Evolutionary conservation across 2,797 vertebrate genomes (phyloP), one percentile per base, ranked within the genome.

Genomic region (Cossypha heuglini): DNA sequence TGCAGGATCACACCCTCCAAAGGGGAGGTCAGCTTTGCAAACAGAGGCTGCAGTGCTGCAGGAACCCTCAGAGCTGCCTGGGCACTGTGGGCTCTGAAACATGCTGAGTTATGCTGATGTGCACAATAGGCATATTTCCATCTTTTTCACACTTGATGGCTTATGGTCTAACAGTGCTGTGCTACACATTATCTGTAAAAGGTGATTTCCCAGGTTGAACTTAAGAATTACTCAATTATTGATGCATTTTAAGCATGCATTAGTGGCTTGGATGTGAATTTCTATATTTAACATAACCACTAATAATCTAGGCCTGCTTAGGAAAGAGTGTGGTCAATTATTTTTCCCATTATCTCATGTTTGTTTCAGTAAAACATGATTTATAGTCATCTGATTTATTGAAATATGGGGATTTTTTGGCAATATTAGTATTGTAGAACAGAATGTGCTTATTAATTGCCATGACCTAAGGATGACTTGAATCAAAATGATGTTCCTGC

Each of bases 141-240:
- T 67, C 69, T 59, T 82, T n/a, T 78, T 81, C 22, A 52, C 1
- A 7, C 59, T 88, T 59, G 22, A 33, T 55, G 57, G 33, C n/a
- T 85, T 51, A 24, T 49, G 74, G 71, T 81, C 68, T 68, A 24
- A 29, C 24, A 80, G 29, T 71, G 40, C 69, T 77, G 52, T 72
- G 31, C 54, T 77, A 13, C 85, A 9, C 63, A 33, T 92, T 84
- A 38, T 66, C 87, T 90, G n/a, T 73, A 91, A 91, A 90, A 94
- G 37, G 57, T 89, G 63, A 84, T 92, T 97, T 96, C 69, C 45
- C 67, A 73, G 66, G 72, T 79, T 89, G 78, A 89, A 76, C 49
- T 76, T 93, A 37, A 77, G 91, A 87, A 52, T 58, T 62, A 28
- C 57, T 90, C 55, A 92, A 91, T 93, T 95, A 90, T 80, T 85